Evolutionary conservation across 2,888 invertebrate species (phyloP), one percentile per base, ranked within the genome.

Genomic region (Hetaerina titia): DNA sequence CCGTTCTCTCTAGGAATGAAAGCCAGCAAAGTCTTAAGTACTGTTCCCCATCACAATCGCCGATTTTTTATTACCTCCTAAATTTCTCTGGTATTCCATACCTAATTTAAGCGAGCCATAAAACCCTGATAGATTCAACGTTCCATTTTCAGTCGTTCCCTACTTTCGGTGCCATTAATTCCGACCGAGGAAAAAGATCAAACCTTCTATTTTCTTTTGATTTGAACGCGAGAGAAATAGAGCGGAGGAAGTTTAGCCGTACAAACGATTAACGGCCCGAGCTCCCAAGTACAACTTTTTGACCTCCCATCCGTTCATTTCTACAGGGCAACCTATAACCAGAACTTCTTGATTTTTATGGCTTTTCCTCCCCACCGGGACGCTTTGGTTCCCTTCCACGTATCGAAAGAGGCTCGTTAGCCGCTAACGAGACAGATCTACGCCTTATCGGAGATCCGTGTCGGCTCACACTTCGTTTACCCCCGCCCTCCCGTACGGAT

Each of bases 351-450:
- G 74, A 56, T 63, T 92, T 92, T 92, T 92, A 92, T 56, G 57
- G 89, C 92, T 64, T 92, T 57, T 22, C 92, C 69, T 69, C 89
- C 45, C 89, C 57, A 56, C 57, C 89, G 57, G 19, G 58, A 81
- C 25, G 81, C 25, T 31, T 81, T 31, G 25, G 22, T 58, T 89
- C 58, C 45, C 92, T 56, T 69, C 92, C 69, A 92, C 92, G 57
- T 92, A 92, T 92, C 92, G 92, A 56, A 74, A 64, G 92, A 69
- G 56, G 69, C 92, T 92, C 92, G 92, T 92, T 92, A 92, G 69
- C 69, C 64, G 19, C 92, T 92, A 92, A 92, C 92, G 92, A 92
- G 92, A 69, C 92, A 92, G 92, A 56, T 19, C 92, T 92, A 64
- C 57, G 89, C 89, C 89, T 89, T 92, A 92, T 92, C 69, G 92